Evolutionary conservation across 2,797 vertebrate species (phyloP).

Genomic region (Kryptolebias ocellatus): DNA sequence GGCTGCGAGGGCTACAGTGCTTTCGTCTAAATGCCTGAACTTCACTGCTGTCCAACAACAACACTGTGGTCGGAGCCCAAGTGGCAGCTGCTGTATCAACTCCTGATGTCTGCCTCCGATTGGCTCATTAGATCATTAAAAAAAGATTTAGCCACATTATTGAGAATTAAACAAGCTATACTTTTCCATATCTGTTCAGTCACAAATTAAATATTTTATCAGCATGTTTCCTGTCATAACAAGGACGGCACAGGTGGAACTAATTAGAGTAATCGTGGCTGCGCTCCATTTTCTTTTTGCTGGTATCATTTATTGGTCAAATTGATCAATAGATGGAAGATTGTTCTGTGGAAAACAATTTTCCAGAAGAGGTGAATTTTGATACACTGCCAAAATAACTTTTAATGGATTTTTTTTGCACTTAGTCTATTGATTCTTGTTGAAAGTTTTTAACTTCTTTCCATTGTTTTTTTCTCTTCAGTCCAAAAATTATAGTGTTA

Average conservation of each 20-base stretch:
- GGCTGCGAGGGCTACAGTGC: slow-evolving; percentile 37
- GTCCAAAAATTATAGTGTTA: no score
- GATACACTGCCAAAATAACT: no score
- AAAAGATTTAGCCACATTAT: not conserved
- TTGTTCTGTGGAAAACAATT: not conserved
- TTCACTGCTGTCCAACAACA: slow-evolving; percentile 52
- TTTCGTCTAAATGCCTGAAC: slow-evolving; percentile 34
- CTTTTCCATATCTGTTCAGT: not conserved
- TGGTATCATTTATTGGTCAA: not conserved
- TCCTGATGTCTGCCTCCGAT: slow-evolving; percentile 8
- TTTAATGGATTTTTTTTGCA: no score
- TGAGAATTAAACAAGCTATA: not conserved
- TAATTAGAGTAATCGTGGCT: slow-evolving; percentile 20
- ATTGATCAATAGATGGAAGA: not conserved
- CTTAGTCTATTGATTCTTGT: no score
- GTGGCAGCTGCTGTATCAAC: slow-evolving; percentile 10
- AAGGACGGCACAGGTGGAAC: slow-evolving; percentile 28
- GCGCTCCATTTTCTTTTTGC: slow-evolving; percentile 25
- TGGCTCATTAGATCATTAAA: slow-evolving; percentile 14
- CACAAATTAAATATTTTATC: not conserved
- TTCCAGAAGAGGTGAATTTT: no score
- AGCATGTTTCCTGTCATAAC: no score
- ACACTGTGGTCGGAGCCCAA: slow-evolving; percentile 42
- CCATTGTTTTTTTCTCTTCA: no score
- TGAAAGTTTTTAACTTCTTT: no score